These are phyloP conservation scores for Nymphalis io DNA, from an alignment of 1,140 invertebrate species.

Conservation along the genomic window DNA sequence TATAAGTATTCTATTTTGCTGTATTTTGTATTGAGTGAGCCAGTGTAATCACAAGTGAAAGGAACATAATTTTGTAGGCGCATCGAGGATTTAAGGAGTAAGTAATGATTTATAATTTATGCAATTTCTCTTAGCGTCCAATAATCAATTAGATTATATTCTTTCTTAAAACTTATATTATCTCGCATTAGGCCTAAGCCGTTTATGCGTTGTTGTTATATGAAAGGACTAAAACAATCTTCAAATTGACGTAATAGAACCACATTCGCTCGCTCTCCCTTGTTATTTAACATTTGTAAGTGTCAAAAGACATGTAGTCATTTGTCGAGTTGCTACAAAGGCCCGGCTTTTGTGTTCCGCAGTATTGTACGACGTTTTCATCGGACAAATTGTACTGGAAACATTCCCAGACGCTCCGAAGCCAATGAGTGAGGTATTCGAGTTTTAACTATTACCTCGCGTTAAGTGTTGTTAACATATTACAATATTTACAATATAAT, in stretches of 20 bases:
- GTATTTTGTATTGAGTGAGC: no score
- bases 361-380: constrained; percentile 24
- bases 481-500: no score
- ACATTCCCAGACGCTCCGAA: not conserved
- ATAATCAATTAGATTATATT: no score
- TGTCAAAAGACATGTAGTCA: constrained; percentile 30
- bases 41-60: no score
- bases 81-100: no score
- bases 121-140: no score
- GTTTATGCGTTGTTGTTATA: not conserved
- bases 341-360: constrained; percentile 20
- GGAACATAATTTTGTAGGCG: no score
- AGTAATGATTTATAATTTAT: no score
- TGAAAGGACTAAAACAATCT: not conserved
- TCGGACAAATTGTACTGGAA: constrained; percentile 20
- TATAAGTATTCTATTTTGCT: no score
- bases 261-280: not conserved
- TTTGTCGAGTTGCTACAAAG: constrained; percentile 25
- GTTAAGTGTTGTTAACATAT: no score
- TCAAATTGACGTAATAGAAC: not conserved
- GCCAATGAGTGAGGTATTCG: constrained; percentile 3
- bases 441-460: not conserved
- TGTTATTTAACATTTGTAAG: constrained; percentile 31
- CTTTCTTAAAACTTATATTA: no score
- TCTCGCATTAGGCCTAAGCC: no score